A percentile compares a stretch with the other conserved stretches of the same genome.
Conservation (phyloP, 2,888 invertebrate genomes). For the Melinaea menophilus region DNA sequence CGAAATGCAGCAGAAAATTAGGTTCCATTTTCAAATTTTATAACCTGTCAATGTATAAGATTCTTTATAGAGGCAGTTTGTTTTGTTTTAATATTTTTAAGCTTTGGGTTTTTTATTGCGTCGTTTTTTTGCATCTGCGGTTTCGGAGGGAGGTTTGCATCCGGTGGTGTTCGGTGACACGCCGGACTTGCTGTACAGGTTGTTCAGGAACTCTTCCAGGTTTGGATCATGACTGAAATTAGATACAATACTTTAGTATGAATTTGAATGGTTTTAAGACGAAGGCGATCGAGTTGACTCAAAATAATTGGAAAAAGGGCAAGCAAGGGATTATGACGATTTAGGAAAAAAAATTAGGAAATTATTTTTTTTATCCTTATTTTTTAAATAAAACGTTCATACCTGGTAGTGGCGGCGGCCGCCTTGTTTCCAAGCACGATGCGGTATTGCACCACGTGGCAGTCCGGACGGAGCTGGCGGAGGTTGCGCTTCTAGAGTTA, state of each 20-base stretch:
- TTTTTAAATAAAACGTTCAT: conserved; percentile 24
- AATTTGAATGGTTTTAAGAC: not conserved
- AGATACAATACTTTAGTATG: conserved; percentile 31
- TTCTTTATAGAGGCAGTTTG: conserved; percentile 17
- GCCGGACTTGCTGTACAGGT: conserved; percentile 83
- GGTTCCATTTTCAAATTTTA: conserved; percentile 21
- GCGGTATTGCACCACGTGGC: conserved; percentile 93
- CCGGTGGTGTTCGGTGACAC: conserved; percentile 48
- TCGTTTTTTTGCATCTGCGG: conserved; percentile 53
- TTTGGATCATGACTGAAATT: conserved; percentile 82
- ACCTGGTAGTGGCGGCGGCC: conserved; percentile 54
- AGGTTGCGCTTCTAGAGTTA: conserved; percentile 66
- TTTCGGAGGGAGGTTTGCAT: conserved; percentile 38
- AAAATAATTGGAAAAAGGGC: too few species aligned
- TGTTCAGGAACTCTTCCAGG: conserved; percentile 89
- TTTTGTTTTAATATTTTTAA: conserved; percentile 18
- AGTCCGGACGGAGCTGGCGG: conserved; percentile 90
- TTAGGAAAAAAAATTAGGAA: too few species aligned
- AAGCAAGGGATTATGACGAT: too few species aligned
- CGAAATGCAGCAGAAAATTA: conserved; percentile 11
- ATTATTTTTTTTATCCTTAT: too few species aligned
- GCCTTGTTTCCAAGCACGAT: conserved; percentile 86
- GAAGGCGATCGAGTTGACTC: too few species aligned
- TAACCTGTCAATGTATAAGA: conserved; percentile 17
- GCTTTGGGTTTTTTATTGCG: conserved; percentile 66